Percentiles rank a stretch among this genome's conserved stretches.
phyloP scores from a whole-genome alignment of 1,140 invertebrate genomes.

The Zaprionus taronus region DNA sequence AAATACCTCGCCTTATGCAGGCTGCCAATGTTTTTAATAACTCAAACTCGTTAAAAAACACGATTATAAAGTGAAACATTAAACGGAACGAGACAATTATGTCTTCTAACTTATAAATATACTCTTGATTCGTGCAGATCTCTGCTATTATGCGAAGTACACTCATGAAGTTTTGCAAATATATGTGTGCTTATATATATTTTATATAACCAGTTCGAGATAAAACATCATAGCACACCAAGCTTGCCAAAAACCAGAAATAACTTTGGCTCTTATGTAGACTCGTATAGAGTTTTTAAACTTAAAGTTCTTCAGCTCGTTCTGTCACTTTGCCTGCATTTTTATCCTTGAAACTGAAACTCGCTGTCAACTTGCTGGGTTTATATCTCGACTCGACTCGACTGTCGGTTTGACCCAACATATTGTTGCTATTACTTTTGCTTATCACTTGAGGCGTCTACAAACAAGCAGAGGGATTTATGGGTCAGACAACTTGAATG shows the following conservation, averaged over 20 bases:
- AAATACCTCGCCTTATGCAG: background rate
- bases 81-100: background rate
- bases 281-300: background rate
- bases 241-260: background rate
- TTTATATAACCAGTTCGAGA: background rate
- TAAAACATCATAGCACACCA: background rate
- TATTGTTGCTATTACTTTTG: slow-evolving; percentile 4
- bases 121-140: background rate
- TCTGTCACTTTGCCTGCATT: no score
- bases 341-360: background rate
- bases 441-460: slow-evolving; percentile 34
- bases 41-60: background rate
- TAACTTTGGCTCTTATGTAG: background rate
- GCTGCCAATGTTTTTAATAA: background rate
- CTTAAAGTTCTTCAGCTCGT: no score
- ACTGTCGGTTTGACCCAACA: background rate
- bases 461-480: slow-evolving; percentile 36
- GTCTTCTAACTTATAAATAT: no score
- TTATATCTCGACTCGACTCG: background rate
- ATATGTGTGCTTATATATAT: background rate
- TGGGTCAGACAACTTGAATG: slow-evolving; percentile 2
- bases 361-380: background rate
- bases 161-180: background rate
- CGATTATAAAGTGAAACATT: background rate
- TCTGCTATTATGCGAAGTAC: background rate